A percentile compares a stretch with the other conserved stretches of the same genome.
Conservation (phyloP, 1,140 invertebrate species). For the Mylabris phalerata region DNA sequence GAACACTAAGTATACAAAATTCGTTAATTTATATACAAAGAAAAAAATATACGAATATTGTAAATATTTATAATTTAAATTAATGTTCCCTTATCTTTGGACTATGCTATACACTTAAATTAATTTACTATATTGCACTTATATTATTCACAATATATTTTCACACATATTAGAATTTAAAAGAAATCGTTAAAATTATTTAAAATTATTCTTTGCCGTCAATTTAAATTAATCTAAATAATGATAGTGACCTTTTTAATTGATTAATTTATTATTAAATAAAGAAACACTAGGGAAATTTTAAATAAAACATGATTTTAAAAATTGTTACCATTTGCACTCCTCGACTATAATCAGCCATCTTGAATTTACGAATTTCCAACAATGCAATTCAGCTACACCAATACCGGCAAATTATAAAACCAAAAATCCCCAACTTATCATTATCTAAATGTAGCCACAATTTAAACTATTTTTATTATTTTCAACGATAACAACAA, state of each 20-base stretch:
- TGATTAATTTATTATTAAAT: constrained; percentile 10
- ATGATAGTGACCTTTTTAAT: no score
- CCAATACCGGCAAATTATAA: not conserved
- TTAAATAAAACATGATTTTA: constrained; percentile 21
- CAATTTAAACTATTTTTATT: not conserved
- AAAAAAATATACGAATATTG: no score
- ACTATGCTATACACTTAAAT: constrained; percentile 18
- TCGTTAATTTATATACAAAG: no score
- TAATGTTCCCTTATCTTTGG: constrained; percentile 6
- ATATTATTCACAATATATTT: not conserved
- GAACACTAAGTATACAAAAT: no score
- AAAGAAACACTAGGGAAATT: constrained; percentile 4
- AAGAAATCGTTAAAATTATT: no score
- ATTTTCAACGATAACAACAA: not conserved
- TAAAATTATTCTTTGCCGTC: no score
- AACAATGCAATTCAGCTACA: constrained; percentile 25
- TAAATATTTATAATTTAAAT: no score
- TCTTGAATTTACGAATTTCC: constrained; percentile 29
- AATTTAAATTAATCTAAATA: not conserved
- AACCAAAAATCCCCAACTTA: not conserved
- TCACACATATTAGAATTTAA: no score
- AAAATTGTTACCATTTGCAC: constrained; percentile 22
- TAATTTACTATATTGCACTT: constrained; percentile 22
- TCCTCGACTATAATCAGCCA: constrained; percentile 26
- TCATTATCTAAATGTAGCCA: not conserved